A percentile compares a stretch with the other conserved stretches of the same genome.
Evolutionary conservation across 2,797 vertebrate genomes (phyloP).

Genomic region (Crax fasciolata): DNA sequence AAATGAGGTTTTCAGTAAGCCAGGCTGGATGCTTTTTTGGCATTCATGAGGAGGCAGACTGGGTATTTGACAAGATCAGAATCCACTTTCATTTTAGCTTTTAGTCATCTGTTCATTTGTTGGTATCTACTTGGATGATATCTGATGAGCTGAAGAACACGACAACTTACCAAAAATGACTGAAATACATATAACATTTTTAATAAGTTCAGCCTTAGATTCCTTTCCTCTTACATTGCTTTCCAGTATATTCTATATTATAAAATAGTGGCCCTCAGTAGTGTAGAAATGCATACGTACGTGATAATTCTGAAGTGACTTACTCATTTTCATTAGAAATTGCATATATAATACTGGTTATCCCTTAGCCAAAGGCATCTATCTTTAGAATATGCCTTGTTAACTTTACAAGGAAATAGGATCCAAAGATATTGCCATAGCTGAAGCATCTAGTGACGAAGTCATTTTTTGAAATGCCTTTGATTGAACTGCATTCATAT

Average conservation of each 20-base stretch:
- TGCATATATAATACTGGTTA: not conserved
- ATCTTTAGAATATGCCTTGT: constrained; percentile 50
- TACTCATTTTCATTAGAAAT: constrained; percentile 22
- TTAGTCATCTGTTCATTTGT: not conserved
- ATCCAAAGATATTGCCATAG: constrained; percentile 29
- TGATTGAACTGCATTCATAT: constrained; percentile 23
- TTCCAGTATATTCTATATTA: not conserved
- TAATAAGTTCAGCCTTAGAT: not conserved
- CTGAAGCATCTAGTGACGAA: not conserved
- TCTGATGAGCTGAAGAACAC: not conserved
- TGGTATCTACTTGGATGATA: not conserved
- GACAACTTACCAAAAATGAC: not conserved
- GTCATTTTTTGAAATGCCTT: constrained; percentile 34
- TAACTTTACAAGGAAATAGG: constrained; percentile 58
- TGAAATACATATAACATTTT: not conserved
- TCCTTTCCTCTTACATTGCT: not conserved
- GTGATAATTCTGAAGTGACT: constrained; percentile 18
- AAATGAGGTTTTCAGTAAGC: not conserved
- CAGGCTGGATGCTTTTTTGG: not conserved
- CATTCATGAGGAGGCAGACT: not conserved
- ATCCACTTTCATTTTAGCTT: not conserved
- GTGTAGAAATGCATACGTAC: not conserved
- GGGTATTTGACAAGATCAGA: not conserved
- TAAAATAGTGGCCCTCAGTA: not conserved
- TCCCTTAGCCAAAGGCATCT: constrained; percentile 36